Percentiles rank a stretch among this genome's conserved stretches.
These are phyloP conservation scores for Temnothorax rugatulus DNA, from an alignment of 2,888 invertebrate species.

Conservation along the genomic window DNA sequence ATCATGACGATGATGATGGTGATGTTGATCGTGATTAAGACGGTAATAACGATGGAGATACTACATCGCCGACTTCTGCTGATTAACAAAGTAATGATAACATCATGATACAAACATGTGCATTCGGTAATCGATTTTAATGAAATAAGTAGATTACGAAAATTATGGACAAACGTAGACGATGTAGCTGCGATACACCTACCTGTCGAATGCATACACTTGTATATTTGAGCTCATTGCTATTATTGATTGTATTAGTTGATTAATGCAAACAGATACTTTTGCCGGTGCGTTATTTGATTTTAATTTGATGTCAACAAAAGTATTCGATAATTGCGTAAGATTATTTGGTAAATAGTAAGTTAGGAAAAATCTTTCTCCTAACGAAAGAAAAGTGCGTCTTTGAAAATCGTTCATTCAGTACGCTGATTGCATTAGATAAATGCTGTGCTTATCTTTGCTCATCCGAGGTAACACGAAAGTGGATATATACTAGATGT, in stretches of 20 bases:
- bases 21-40: not conserved
- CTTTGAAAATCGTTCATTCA: not conserved
- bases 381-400: not conserved
- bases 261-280: constrained; percentile 15
- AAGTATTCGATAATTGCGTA: not conserved
- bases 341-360: not conserved
- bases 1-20: constrained; percentile 2
- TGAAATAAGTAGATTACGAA: constrained; percentile 1
- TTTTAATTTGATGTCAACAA: constrained; percentile 6
- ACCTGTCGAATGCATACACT: constrained; percentile 12
- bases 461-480: constrained; percentile 45
- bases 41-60: constrained; percentile 15
- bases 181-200: constrained; percentile 45
- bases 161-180: constrained; percentile 39
- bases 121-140: constrained; percentile 15
- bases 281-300: not conserved
- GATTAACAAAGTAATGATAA: constrained; percentile 15
- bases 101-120: constrained; percentile 20
- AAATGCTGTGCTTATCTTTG: constrained; percentile 12
- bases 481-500: constrained; percentile 30
- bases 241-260: constrained; percentile 19
- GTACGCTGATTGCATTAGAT: constrained; percentile 9
- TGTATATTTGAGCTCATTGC: constrained; percentile 56
- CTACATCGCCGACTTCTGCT: constrained; percentile 49
- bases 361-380: not conserved